Evolutionary conservation across 2,113 vertebrate species (phyloP).

Genomic region (Forbesichthys papilliferus): DNA sequence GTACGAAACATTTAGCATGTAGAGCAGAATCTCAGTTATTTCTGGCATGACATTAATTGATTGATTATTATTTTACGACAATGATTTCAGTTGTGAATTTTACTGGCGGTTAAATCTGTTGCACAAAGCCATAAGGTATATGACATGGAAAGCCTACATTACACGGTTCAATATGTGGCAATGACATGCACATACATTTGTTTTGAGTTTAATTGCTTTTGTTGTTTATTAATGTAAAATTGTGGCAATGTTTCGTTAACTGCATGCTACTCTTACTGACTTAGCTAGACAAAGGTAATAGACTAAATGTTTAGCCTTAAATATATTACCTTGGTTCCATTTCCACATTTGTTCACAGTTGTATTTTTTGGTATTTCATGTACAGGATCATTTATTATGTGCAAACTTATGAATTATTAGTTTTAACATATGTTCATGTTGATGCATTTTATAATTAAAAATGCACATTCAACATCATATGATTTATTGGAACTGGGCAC

Average conservation of each 20-base stretch:
- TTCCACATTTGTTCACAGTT: constrained; percentile 73
- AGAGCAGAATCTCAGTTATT: constrained; percentile 80
- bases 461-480: constrained; percentile 54
- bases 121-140: constrained; percentile 76
- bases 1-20: constrained; percentile 88
- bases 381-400: constrained; percentile 74
- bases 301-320: constrained; percentile 86
- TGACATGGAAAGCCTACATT: constrained; percentile 50
- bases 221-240: constrained; percentile 78
- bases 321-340: constrained; percentile 83
- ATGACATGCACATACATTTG: constrained; percentile 65
- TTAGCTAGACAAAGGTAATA: constrained; percentile 79
- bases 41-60: constrained; percentile 90
- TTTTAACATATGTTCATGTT: constrained; percentile 63
- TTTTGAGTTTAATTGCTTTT: constrained; percentile 74
- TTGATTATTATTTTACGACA: constrained; percentile 78
- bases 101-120: constrained; percentile 64
- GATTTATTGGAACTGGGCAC: constrained; percentile 50
- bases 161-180: constrained; percentile 62
- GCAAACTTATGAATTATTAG: constrained; percentile 64
- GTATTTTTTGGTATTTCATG: constrained; percentile 75
- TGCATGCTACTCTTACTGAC: constrained; percentile 88
- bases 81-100: constrained; percentile 52
- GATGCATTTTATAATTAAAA: constrained; percentile 50
- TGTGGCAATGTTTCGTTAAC: constrained; percentile 80